These are phyloP conservation scores for Limnephilus rhombicus DNA, from an alignment of 2,888 invertebrate species.

Conservation along the genomic window DNA sequence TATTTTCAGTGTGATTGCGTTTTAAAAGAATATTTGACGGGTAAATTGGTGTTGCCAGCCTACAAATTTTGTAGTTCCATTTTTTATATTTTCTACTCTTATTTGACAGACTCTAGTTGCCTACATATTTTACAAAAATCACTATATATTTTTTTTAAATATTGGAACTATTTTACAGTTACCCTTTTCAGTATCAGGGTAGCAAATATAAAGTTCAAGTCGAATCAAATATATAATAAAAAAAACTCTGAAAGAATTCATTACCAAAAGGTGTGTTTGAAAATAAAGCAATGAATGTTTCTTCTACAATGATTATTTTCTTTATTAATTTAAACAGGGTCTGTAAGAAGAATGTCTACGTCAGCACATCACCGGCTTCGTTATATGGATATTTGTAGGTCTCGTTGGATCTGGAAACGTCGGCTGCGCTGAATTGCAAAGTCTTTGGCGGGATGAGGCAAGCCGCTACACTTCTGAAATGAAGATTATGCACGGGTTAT, in stretches of 20 bases:
- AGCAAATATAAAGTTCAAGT: background rate
- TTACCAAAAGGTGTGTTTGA: background rate
- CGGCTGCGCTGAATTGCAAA: constrained; percentile 42
- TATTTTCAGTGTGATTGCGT: too few relatives aligned
- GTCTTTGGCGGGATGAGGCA: constrained; percentile 58
- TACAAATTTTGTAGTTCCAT: too few relatives aligned
- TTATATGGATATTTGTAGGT: constrained; percentile 18
- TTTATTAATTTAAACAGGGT: background rate
- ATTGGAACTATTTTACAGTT: background rate
- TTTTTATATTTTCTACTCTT: too few relatives aligned
- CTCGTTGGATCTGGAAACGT: constrained; percentile 38
- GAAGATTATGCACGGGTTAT: background rate
- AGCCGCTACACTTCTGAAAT: constrained; percentile 62
- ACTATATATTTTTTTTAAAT: background rate
- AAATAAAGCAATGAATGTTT: background rate
- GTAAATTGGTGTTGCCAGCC: too few relatives aligned
- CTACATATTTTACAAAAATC: background rate
- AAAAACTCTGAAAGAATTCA: background rate
- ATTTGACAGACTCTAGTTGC: too few relatives aligned
- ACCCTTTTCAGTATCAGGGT: background rate
- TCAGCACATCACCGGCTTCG: background rate
- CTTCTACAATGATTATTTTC: background rate
- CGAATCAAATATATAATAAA: background rate
- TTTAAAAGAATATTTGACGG: too few relatives aligned
- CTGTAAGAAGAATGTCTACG: background rate